phyloP scores from a whole-genome alignment of 2,113 vertebrate species.

The Eudyptes chrysolophus region DNA sequence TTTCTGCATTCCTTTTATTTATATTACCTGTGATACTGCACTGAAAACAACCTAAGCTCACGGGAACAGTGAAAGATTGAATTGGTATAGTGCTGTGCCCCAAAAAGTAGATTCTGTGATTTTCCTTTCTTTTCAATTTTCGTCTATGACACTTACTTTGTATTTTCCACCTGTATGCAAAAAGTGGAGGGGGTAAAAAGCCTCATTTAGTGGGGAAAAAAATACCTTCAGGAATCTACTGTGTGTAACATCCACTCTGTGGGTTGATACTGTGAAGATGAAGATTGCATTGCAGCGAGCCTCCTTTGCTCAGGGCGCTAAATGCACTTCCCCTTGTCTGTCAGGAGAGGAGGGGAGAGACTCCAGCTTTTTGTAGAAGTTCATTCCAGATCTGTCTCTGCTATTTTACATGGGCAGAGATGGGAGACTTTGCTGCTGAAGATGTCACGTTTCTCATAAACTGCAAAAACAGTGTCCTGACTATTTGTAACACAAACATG shows the following conservation, averaged over 20 bases:
- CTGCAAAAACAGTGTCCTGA: not conserved
- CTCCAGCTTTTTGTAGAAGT: not conserved
- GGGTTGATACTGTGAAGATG: not conserved
- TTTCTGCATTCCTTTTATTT: not conserved
- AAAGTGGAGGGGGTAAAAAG: not conserved
- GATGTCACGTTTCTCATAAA: not conserved
- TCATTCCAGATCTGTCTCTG: not conserved
- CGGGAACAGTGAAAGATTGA: not conserved
- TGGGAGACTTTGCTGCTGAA: not conserved
- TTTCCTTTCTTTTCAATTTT: not conserved
- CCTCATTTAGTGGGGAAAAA: not conserved
- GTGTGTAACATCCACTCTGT: not conserved
- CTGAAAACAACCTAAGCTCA: not conserved
- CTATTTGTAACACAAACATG: not conserved
- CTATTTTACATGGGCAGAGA: not conserved
- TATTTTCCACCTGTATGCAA: not conserved
- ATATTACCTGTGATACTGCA: not conserved
- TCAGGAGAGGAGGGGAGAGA: not conserved
- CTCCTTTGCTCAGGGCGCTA: not conserved
- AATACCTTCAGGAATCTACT: not conserved
- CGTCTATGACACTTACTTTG: not conserved
- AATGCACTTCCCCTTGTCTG: not conserved
- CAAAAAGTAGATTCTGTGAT: not conserved
- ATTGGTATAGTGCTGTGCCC: not conserved
- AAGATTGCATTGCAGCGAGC: not conserved